These are phyloP conservation scores for Phasianus colchicus DNA, from an alignment of 2,113 vertebrate genomes.

Conservation along the genomic window DNA sequence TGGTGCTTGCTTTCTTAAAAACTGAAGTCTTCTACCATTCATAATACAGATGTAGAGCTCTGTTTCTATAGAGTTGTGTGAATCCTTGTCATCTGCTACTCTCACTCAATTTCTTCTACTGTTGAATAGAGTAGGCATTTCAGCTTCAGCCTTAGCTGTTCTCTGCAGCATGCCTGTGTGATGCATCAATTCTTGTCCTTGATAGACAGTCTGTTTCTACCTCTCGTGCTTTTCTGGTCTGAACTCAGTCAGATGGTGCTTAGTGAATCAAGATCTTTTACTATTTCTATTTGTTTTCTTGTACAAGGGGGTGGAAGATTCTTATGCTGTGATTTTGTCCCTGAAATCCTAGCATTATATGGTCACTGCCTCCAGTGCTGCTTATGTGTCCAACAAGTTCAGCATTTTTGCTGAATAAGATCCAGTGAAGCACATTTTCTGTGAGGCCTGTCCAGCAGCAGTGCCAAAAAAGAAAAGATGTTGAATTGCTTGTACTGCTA, in stretches of 20 bases:
- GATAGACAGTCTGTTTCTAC: background rate
- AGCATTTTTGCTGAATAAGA: background rate
- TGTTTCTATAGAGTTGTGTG: background rate
- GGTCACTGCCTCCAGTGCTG: background rate
- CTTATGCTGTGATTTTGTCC: background rate
- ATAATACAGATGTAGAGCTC: background rate
- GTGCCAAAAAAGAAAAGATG: background rate
- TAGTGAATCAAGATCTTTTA: background rate
- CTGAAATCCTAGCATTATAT: background rate
- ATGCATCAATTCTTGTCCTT: background rate
- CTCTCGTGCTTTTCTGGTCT: background rate
- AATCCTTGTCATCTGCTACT: background rate
- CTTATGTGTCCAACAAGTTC: background rate
- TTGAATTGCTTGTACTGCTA: background rate
- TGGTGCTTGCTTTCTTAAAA: background rate
- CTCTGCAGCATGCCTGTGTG: background rate
- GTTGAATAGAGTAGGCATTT: background rate
- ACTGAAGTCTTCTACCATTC: background rate
- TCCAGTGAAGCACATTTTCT: background rate
- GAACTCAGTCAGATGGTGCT: background rate
- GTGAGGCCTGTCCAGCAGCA: background rate
- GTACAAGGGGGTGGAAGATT: background rate
- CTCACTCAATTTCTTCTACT: background rate
- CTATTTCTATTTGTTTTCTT: background rate
- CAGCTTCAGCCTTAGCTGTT: background rate